A percentile compares a stretch with the other conserved stretches of the same genome.
These are phyloP conservation scores for Aphidoletes aphidimyza DNA, from an alignment of 2,888 invertebrate species.

Conservation along the genomic window DNA sequence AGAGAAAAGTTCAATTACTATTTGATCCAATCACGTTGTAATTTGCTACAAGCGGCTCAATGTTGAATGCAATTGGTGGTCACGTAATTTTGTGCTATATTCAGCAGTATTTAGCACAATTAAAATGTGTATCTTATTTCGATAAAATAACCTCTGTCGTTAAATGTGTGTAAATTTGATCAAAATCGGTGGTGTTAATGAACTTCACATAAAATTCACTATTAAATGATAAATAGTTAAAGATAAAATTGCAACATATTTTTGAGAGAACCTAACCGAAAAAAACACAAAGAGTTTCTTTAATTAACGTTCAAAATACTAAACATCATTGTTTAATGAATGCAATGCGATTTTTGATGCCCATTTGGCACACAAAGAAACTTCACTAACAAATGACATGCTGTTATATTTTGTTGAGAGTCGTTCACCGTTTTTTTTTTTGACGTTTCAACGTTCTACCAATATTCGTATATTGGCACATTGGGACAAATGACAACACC, in stretches of 20 bases:
- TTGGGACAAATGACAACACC: constrained; percentile 9
- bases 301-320: not conserved
- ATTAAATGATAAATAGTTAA: not conserved
- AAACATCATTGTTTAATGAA: not conserved
- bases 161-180: not conserved
- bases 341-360: not conserved
- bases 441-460: not conserved
- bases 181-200: not conserved
- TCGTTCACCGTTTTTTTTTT: too few species aligned
- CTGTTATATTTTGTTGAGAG: not conserved
- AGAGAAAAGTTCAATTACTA: not conserved
- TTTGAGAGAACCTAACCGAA: too few species aligned
- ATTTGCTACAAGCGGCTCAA: not conserved
- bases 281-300: not conserved
- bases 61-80: not conserved
- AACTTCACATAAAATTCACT: not conserved
- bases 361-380: constrained; percentile 20
- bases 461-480: not conserved
- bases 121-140: not conserved
- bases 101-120: not conserved
- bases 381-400: not conserved
- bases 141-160: not conserved
- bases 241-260: too few species aligned
- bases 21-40: too few species aligned
- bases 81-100: constrained; percentile 19